phyloP scores from a whole-genome alignment of 2,113 vertebrate genomes.

The Ceyx cyanopectus region DNA sequence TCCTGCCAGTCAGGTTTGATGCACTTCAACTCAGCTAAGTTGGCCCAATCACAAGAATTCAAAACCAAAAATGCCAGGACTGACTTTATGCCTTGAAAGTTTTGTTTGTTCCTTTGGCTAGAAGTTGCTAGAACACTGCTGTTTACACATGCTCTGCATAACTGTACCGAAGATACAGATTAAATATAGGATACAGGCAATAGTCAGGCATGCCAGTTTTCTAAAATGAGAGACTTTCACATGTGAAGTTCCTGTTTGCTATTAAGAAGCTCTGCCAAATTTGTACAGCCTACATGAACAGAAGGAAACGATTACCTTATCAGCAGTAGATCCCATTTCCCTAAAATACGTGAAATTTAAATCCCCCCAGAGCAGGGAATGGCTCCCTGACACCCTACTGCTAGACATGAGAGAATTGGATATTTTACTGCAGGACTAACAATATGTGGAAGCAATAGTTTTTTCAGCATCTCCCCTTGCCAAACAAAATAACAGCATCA shows the following conservation, averaged over 20 bases:
- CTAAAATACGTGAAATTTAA: constrained; percentile 43
- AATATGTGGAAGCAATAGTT: constrained; percentile 62
- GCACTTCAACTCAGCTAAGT: background rate
- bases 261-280: background rate
- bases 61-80: background rate
- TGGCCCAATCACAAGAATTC: background rate
- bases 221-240: background rate
- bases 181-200: background rate
- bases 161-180: background rate
- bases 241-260: background rate
- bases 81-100: background rate
- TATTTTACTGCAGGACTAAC: constrained; percentile 40
- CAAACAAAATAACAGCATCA: background rate
- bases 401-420: background rate
- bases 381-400: background rate
- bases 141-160: background rate
- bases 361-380: background rate
- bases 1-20: background rate
- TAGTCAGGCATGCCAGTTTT: background rate
- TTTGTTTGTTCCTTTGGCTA: background rate
- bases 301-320: constrained; percentile 64
- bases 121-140: background rate
- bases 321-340: constrained; percentile 50
- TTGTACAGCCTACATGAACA: constrained; percentile 28
- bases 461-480: constrained; percentile 32